Base-by-base conservation (phyloP, 2,797 vertebrate genomes). In the Pipistrellus nathusii region DNA sequence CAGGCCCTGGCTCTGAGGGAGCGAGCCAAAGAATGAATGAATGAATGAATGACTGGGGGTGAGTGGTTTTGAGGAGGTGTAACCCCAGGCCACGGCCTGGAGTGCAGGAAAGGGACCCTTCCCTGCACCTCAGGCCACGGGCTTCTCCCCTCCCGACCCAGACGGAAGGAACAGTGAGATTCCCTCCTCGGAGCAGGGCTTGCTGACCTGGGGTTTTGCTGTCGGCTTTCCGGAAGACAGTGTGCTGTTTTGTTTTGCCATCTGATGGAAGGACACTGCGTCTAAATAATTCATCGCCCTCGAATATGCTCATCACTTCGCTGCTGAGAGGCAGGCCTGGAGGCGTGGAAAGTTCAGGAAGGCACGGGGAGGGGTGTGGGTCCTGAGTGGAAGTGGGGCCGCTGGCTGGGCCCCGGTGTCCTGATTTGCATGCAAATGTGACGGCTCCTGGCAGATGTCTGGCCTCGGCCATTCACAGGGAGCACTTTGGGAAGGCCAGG, bases 371-470 rank as follows among this genome's bases (percentile, higher is more conserved):
- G 95, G 46, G 7, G 25, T 85, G 8, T 41, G 46, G 55, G 55
- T 62, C 84, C 73, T 71, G 55, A 48, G 91, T 76, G 87, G 68
- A 73, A 93, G 89, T 69, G 90, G 89, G 76, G 88, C 13, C 85
- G 75, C 30, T 96, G 96, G 96, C 96, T 96, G 94, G 90, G 96
- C 95, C 97, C 82, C 87, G 83, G 96, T 94, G 94, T 87, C 95
- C 98, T 98, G 98, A 99, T 99, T 99, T 99, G 99, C 99, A 99
- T 99, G 97, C 98, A 98, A 99, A 99, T 99, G 98, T 98, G 96
- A 97, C 97, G 95, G 94, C 96, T 97, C 97, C 98, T 97, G 98
- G 98, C 99, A 99, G 99, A 99, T 99, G 99, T 99, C 99, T 98
- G 96, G 98, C 98, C 98, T 97, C 97, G 94, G 97, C 97, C 96